Percentiles rank a stretch among this genome's conserved stretches.
Conservation (phyloP, 2,113 vertebrate species). For the Centropus bengalensis region DNA sequence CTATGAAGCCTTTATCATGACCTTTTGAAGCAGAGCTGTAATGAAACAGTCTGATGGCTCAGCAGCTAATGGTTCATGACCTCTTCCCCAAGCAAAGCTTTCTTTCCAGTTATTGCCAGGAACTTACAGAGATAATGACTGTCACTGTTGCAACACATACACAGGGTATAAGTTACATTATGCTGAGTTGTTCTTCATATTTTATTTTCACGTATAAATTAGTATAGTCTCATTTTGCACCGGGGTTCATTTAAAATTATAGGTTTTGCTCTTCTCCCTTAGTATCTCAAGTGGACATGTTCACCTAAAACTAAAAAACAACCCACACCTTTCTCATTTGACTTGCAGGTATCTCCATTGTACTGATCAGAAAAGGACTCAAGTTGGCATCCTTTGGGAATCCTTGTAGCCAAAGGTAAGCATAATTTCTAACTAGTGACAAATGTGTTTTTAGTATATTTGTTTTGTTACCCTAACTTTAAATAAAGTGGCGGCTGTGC, state of each 20-base stretch:
- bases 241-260: neutral
- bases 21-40: neutral
- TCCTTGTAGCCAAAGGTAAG: constrained; percentile 57
- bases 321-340: neutral
- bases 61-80: neutral
- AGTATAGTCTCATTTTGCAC: neutral
- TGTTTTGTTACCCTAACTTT: neutral
- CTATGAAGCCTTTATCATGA: neutral
- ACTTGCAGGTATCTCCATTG: constrained; percentile 34
- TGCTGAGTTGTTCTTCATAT: neutral
- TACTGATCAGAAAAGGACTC: neutral
- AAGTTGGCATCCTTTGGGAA: neutral
- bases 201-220: neutral
- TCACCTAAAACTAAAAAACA: neutral
- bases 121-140: neutral
- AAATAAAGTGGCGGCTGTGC: neutral
- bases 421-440: neutral
- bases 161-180: neutral
- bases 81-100: neutral
- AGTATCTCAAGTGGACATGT: neutral
- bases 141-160: neutral
- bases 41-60: neutral
- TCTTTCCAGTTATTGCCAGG: neutral
- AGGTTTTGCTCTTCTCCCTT: neutral
- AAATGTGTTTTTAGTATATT: neutral